Evolutionary conservation across 2,797 vertebrate genomes (phyloP), one percentile per base, ranked within the genome.

Genomic region (Pachyuromys duprasi): DNA sequence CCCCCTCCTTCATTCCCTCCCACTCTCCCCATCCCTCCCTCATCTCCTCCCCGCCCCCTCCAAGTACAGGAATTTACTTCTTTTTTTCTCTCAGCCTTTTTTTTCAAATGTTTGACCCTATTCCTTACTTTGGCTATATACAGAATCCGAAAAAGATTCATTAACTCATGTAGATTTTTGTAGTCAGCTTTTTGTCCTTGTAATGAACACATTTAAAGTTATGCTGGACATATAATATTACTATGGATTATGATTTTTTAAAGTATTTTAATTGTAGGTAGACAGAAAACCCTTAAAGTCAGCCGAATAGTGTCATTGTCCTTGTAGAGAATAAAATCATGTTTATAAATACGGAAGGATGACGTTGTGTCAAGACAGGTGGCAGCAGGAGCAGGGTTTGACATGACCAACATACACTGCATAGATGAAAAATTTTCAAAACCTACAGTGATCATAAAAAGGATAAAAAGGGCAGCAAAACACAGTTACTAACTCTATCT

Each of bases 401-500:
- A 39, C 13, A 67, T n/a, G 42, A 49, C 18, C 11, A 49, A 67
- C 6, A 67, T 53, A 53, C 3, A 53, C n/a, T 86, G 82, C 14
- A 53, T n/a, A 26, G 45, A 69, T 86, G 33, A 69, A 42, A 84
- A 8, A 69, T 49, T 53, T 69, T 69, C 28, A 67, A 67, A 84
- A 7, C 67, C 49, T 20, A 69, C 8, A 53, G 45, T 53, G 26
- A 86, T 36, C 45, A 69, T 69, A 70, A 65, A 69, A 55, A 70
- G 22, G 33, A n/a, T 39, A 22, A 96, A 90, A 15, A 28, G 3
- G 49, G 12, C 55, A 86, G 31, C 53, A 95, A 80, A 91, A 90
- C 57, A 69, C 86, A 95, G 95, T 86, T 74, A 95, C 70, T 72
- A 83, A 39, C 14, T 84, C 80, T 93, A 65, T 42, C 36, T 95